Evolutionary conservation across 2,113 vertebrate species (phyloP).

Genomic region (Chloroceryle aenea): DNA sequence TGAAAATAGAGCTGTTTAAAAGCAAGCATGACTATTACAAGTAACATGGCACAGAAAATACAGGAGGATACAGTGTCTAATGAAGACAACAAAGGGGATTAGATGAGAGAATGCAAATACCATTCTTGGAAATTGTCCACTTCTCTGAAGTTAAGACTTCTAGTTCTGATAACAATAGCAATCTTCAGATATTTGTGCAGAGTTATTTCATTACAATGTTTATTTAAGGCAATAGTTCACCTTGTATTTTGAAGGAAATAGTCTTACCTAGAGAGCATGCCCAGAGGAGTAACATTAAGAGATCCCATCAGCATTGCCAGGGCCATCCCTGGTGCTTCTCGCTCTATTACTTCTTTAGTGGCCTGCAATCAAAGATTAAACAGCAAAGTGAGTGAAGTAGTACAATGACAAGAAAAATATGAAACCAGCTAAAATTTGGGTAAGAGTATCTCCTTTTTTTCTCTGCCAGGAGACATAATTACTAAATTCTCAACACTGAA

Average conservation of each 20-base stretch:
- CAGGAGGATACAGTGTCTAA: neutral
- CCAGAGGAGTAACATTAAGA: conserved; percentile 96
- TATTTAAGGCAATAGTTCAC: conserved; percentile 25
- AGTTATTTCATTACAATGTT: neutral
- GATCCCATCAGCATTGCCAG: conserved; percentile 99
- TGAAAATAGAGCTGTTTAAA: neutral
- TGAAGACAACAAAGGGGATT: neutral
- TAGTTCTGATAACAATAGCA: neutral
- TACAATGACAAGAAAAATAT: conserved; percentile 23
- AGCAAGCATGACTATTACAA: neutral
- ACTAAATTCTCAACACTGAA: neutral
- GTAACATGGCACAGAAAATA: neutral
- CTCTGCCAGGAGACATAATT: neutral
- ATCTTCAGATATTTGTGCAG: neutral
- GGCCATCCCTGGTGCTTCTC: conserved; percentile 97
- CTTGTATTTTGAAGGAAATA: conserved; percentile 23
- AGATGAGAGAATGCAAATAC: neutral
- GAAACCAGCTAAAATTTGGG: conserved; percentile 37
- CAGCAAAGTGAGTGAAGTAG: conserved; percentile 71
- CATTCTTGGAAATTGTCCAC: neutral
- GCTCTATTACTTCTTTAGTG: conserved; percentile 98
- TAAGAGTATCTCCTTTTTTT: neutral
- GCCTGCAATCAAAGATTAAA: conserved; percentile 87
- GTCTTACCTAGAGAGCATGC: conserved; percentile 97
- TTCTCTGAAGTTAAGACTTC: neutral